phyloP scores from a whole-genome alignment of 2,113 vertebrate genomes.

The Channa argus region DNA sequence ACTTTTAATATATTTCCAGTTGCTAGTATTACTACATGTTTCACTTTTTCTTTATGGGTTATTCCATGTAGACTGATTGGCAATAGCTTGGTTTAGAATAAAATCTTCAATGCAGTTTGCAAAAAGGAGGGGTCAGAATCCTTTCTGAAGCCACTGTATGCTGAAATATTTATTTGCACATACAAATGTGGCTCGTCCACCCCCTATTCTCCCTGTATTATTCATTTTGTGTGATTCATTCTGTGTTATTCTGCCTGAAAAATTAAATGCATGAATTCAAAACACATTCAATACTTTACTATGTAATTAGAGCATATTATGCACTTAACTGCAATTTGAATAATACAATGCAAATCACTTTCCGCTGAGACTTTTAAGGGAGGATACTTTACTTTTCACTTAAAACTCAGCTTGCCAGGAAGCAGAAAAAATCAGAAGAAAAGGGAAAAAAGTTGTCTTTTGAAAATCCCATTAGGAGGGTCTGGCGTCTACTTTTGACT shows the following conservation, averaged over 20 bases:
- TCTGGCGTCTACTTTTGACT: slow-evolving; percentile 62
- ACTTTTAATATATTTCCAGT: too few relatives aligned
- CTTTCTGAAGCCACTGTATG: background rate
- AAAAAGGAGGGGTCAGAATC: too few relatives aligned
- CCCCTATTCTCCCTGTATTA: slow-evolving; percentile 35
- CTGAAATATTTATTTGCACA: slow-evolving; percentile 27
- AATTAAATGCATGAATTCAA: slow-evolving; percentile 71
- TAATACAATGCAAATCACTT: slow-evolving; percentile 77
- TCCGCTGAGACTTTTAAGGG: slow-evolving; percentile 62
- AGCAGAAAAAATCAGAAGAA: slow-evolving; percentile 1
- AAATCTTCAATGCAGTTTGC: too few relatives aligned
- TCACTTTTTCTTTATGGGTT: too few relatives aligned
- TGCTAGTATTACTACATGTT: too few relatives aligned
- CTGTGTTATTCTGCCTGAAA: slow-evolving; percentile 54
- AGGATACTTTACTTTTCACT: slow-evolving; percentile 61
- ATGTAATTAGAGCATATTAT: slow-evolving; percentile 77
- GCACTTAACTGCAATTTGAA: slow-evolving; percentile 76
- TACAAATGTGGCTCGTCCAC: background rate
- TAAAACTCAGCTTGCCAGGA: slow-evolving; percentile 23
- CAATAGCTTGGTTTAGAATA: too few relatives aligned
- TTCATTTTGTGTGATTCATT: slow-evolving; percentile 62
- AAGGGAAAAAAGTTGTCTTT: background rate
- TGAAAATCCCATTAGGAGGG: slow-evolving; percentile 53
- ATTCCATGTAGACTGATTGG: too few relatives aligned
- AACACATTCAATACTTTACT: slow-evolving; percentile 63